A percentile compares a stretch with the other conserved stretches of the same genome.
These are phyloP conservation scores for Phylloscopus trochilus DNA, from an alignment of 2,113 vertebrate genomes.

Conservation along the genomic window DNA sequence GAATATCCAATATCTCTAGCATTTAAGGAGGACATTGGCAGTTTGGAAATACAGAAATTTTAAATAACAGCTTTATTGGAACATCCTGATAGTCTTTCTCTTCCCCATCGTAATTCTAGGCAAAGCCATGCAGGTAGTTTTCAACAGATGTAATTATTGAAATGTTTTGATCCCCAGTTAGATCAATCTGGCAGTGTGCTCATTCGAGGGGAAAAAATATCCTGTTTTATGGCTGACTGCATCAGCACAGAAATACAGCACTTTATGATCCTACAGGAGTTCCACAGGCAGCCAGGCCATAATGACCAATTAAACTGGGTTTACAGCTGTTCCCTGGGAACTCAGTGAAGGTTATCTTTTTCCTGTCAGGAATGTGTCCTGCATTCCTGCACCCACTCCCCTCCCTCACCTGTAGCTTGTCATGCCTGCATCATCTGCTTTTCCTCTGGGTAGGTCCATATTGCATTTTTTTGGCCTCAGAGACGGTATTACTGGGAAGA, in stretches of 20 bases:
- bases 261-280: constrained; percentile 2
- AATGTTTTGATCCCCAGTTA: neutral
- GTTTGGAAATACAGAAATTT: neutral
- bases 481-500: neutral
- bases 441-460: neutral
- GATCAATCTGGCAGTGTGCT: neutral
- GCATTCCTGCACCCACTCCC: neutral
- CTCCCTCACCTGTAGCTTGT: neutral
- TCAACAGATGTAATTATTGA: neutral
- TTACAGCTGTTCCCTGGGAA: constrained; percentile 22
- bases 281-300: neutral
- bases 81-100: neutral
- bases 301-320: constrained; percentile 29
- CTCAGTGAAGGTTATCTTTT: neutral
- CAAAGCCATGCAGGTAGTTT: neutral
- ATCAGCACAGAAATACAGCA: neutral
- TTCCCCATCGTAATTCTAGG: neutral
- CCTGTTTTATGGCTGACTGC: constrained; percentile 2
- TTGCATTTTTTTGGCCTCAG: neutral
- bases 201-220: neutral
- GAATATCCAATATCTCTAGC: neutral
- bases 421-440: neutral
- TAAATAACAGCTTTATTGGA: neutral
- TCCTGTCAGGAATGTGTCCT: neutral
- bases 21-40: neutral